Base-by-base conservation (phyloP, 2,113 vertebrate genomes). In the Aythya baeri region DNA sequence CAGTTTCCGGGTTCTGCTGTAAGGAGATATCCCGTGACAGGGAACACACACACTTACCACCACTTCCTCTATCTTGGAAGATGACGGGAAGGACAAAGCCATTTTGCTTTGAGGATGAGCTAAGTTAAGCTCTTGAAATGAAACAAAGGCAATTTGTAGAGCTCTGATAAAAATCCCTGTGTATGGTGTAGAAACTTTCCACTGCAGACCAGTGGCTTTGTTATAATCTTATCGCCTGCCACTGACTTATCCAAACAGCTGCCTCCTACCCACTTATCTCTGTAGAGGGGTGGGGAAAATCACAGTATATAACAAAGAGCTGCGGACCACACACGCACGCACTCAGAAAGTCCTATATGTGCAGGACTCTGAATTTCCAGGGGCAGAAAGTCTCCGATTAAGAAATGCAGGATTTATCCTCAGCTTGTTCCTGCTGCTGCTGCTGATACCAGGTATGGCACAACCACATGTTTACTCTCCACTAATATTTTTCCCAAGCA, bases 41-140 rank as follows among this genome's bases (percentile, higher is more conserved):
- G 80, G 70, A 96, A 84, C 73, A 82, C 75, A 86, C 49, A 80
- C 25, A 11, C 43, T 59, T 75, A 67, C 88, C 70, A 43, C 65
- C 89, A 44, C 94, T 95, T 22, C 54, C 88, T 94, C 52, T 43
- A 15, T 87, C 88, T 96, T 54, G 6, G 85, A 96, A 91, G 91
- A 96, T 86, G 94, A 96, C 88, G 92, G 54, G 66, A 91, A 94
- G 67, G 70, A 92, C 3, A 26, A 86, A 54, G 70, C 29, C 74
- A 22, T 94, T 94, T 86, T 88, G 63, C 90, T 91, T 88, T 92
- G 84, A 94, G 94, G 91, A 96, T 87, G 70, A 96, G 59, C 81
- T 89, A 66, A 83, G 52, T 92, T 84, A 92, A 93, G 73, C 80
- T 44, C 80, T 93, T 94, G 68, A 92, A 95, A 83, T 22, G 38